Evolutionary conservation across 2,888 invertebrate genomes (phyloP), one percentile per base, ranked within the genome.

Genomic region (Ceriagrion tenellum): DNA sequence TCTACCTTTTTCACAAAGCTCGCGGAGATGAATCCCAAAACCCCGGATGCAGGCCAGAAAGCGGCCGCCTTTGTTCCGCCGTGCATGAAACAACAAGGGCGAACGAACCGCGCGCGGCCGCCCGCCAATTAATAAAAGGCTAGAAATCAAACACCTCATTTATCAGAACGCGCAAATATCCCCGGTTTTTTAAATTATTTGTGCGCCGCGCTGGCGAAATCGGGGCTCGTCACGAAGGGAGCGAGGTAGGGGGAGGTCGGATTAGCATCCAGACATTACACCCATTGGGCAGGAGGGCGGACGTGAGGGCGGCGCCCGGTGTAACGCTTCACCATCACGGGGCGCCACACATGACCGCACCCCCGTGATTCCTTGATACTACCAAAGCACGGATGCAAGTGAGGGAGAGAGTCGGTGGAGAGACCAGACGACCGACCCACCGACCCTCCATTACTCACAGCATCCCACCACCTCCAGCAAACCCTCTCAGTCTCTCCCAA

Each of bases 131-230:
- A 81, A 93, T 69, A 74, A 93, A 93, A 40, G 47, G 40, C 35
- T n/a, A 59, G 93, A 69, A 69, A 69, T 93, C 93, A 93, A 93
- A 93, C 93, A 55, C 69, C 47, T 47, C 69, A 93, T 63, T 63
- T 69, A 93, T 69, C 93, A 69, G 69, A 93, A 93, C 47, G 40
- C 35, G 35, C 23, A 40, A n/a, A 63, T 35, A 10, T 26, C 89
- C 3, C 47, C 26, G 47, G 69, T 47, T 93, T 69, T 93, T 59
- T 59, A 8, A n/a, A n/a, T n/a, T n/a, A 93, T 69, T n/a, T 69
- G 69, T 13, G 1, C 47, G 47, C 47, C 59, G 91, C 30, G 91
- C 40, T 40, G 30, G 63, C 91, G 35, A 69, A 69, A 69, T 69
- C 69, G 63, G 55, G 93, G 40, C 91, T 47, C 93, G 8, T 47